Base-by-base conservation (phyloP, 2,113 vertebrate genomes). In the Labeo rohita region DNA sequence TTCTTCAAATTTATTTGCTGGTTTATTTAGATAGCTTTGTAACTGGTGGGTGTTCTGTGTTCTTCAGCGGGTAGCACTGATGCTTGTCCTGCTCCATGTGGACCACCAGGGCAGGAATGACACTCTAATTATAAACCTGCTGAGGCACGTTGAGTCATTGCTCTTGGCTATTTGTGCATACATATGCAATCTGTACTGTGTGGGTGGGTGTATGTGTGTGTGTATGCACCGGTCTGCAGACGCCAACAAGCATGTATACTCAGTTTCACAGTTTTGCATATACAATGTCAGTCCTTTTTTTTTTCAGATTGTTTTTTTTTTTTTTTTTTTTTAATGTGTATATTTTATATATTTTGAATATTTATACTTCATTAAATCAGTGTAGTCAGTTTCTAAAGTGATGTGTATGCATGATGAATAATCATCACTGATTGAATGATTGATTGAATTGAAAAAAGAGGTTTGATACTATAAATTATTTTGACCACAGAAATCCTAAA, bases 71-170 rank as follows among this genome's bases (percentile, higher is more conserved):
- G 23, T 18, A 3, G 13, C 47, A 74, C 13, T 12, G 63, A 72
- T 72, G 28, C 8, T 65, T 7, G 12, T 39, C 68, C 8, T 43
- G 28, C 9, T 45, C 36, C 21, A 47, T 34, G 13, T 8, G 77
- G n/a, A 74, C 18, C 70, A 28, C 79, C 2, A 16, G 28, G 85
- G 28, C 54, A 56, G 43, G 56, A 76, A 59, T 75, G 78, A 73
- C 78, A 65, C 68, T 49, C 83, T 87, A 84, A 87, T 87, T 84
- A 84, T 80, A 80, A 70, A 56, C 52, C 49, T 84, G 73, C 82
- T 79, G 74, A 77, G 66, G 21, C 74, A 87, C 13, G 11, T 39
- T n/a, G 28, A 72, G 45, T 61, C 54, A 80, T 34, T 63, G 56
- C 86, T 79, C 76, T 61, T 21, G 54, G 72, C 49, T 59, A n/a